Conservation (phyloP, 2,113 vertebrate genomes). For the Mustelus asterias region DNA sequence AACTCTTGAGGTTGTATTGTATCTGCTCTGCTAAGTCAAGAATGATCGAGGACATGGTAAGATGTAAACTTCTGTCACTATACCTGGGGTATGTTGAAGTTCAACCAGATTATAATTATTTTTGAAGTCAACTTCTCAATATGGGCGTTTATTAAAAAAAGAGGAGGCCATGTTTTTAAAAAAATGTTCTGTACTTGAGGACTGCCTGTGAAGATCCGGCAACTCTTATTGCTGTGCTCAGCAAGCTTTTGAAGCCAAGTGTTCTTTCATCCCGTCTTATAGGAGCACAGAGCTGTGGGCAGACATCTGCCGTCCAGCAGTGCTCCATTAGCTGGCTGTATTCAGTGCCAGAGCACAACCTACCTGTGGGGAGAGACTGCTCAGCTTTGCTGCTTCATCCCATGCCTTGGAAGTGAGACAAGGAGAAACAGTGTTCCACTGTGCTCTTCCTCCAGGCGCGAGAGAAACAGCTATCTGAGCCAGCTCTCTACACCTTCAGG, state of each 20-base stretch:
- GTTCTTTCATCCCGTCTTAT: neutral
- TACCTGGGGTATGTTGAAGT: neutral
- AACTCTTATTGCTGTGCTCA: constrained; percentile 5
- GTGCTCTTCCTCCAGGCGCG: neutral
- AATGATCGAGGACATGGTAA: neutral
- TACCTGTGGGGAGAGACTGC: constrained; percentile 25
- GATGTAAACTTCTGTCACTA: neutral
- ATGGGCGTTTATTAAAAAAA: neutral
- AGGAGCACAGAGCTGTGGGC: neutral
- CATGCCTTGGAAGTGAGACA: neutral
- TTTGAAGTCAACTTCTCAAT: neutral
- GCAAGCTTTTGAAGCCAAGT: constrained; percentile 23
- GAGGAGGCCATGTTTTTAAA: neutral
- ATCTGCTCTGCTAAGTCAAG: neutral
- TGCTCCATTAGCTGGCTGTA: neutral
- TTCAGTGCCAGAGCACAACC: neutral
- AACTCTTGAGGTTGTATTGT: neutral
- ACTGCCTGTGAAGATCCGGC: neutral
- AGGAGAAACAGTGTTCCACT: constrained; percentile 1
- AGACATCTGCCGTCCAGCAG: constrained; percentile 27
- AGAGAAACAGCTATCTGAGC: neutral
- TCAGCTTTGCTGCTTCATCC: neutral
- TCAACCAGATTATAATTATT: neutral
- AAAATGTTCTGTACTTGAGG: neutral
- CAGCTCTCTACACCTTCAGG: neutral